phyloP scores from a whole-genome alignment of 2,113 vertebrate species.

The Emberiza fucata region DNA sequence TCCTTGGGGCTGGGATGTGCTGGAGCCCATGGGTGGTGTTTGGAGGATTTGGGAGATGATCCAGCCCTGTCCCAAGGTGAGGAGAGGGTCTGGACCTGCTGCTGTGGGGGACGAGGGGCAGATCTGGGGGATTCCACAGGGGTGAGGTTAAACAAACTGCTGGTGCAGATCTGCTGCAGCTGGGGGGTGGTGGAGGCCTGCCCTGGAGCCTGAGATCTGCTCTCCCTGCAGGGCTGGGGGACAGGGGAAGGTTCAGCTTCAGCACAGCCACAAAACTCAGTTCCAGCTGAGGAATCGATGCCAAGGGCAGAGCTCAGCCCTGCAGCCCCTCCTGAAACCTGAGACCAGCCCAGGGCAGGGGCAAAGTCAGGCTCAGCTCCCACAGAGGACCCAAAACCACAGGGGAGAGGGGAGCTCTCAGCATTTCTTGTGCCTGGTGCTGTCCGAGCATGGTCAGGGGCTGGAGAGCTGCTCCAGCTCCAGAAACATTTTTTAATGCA shows the following conservation, averaged over 20 bases:
- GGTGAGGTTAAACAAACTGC: neutral
- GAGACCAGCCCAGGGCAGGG: neutral
- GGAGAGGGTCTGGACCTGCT: neutral
- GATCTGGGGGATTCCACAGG: neutral
- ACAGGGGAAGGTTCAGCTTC: neutral
- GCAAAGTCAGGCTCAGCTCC: neutral
- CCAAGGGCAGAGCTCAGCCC: neutral
- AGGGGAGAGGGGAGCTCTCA: rapidly evolving
- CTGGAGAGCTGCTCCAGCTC: neutral
- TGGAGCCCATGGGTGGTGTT: rapidly evolving
- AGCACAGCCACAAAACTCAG: neutral
- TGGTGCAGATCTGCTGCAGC: neutral
- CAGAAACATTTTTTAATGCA: neutral
- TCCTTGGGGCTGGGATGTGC: neutral
- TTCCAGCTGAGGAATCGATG: rapidly evolving
- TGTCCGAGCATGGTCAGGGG: rapidly evolving
- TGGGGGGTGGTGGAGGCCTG: neutral
- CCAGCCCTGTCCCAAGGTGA: neutral
- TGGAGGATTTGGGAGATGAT: neutral
- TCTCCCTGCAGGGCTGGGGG: neutral
- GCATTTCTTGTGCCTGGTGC: rapidly evolving
- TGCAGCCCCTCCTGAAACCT: neutral
- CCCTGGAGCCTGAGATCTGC: neutral
- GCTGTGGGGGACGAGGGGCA: neutral
- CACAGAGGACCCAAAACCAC: rapidly evolving